Conservation (phyloP, 2,113 vertebrate species). For the Saguinus imperator region DNA sequence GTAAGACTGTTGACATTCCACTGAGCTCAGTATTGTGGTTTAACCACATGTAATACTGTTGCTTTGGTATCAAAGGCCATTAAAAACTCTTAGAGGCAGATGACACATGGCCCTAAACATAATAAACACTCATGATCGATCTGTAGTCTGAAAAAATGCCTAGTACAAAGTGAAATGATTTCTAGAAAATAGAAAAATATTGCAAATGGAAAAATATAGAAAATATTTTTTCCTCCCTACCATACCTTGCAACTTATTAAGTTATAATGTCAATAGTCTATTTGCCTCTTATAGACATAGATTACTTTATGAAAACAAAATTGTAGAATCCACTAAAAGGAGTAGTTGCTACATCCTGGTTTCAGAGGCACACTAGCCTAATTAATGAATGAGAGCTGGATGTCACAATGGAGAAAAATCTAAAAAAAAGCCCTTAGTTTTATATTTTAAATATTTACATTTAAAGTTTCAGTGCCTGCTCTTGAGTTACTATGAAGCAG, state of each 20-base stretch:
- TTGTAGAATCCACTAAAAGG: neutral
- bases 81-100: constrained; percentile 2
- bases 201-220: neutral
- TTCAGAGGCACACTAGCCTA: neutral
- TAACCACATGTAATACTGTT: neutral
- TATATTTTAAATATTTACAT: neutral
- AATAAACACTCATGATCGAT: neutral
- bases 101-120: neutral
- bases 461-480: neutral
- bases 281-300: neutral
- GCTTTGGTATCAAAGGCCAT: neutral
- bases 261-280: neutral
- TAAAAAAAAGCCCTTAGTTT: neutral
- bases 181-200: neutral
- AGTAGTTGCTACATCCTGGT: neutral
- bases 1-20: neutral
- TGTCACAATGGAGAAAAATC: neutral
- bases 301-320: constrained; percentile 11
- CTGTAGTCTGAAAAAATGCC: neutral
- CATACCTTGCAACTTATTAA: neutral
- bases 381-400: neutral
- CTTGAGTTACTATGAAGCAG: neutral
- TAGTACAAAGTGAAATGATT: neutral
- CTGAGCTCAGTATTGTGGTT: neutral
- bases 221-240: neutral